phyloP scores from a whole-genome alignment of 2,113 vertebrate species.

The Meriones unguiculatus region DNA sequence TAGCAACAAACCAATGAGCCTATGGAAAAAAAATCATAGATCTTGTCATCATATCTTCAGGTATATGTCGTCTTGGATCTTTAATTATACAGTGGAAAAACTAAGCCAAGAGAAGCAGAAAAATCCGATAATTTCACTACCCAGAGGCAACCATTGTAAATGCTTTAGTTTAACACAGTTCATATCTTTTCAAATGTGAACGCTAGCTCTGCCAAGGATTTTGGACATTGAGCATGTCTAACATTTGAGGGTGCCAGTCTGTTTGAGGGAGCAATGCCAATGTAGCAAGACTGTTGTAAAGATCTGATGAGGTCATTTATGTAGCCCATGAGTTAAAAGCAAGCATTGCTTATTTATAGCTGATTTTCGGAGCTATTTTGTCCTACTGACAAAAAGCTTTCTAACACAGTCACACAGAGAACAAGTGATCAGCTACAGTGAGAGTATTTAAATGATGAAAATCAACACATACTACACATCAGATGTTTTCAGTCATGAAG shows the following conservation, averaged over 20 bases:
- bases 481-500: not conserved
- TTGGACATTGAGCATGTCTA: slow-evolving; percentile 5
- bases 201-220: not conserved
- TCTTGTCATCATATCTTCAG: not conserved
- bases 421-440: not conserved
- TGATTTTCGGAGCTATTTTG: not conserved
- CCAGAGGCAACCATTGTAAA: not conserved
- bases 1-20: not conserved
- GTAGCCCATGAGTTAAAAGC: not conserved
- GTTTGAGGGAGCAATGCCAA: not conserved
- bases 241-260: not conserved
- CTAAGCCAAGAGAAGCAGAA: not conserved
- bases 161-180: not conserved
- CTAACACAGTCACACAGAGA: not conserved
- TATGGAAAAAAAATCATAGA: not conserved
- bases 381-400: not conserved
- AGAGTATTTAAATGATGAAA: slow-evolving; percentile 14
- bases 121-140: not conserved
- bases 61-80: not conserved
- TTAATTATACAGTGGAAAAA: not conserved
- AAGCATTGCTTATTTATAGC: not conserved
- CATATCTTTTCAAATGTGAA: slow-evolving; percentile 5
- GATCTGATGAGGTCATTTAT: not conserved
- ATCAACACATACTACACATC: slow-evolving; percentile 42
- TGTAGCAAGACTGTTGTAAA: slow-evolving; percentile 5